These are phyloP conservation scores for Toxostoma redivivum DNA, from an alignment of 2,113 vertebrate genomes.

Conservation along the genomic window DNA sequence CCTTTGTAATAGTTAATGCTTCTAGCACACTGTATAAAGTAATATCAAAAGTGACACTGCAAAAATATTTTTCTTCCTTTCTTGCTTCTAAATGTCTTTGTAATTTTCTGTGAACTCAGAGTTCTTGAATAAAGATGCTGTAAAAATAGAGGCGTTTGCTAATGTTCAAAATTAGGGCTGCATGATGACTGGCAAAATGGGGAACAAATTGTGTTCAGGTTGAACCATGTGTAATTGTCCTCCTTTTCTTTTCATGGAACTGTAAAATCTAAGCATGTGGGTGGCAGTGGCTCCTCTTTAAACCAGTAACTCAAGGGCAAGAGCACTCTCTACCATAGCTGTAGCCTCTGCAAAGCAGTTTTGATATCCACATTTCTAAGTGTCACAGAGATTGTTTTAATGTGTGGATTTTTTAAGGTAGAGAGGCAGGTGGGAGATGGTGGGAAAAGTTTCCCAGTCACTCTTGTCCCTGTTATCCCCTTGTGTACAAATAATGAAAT, in stretches of 20 bases:
- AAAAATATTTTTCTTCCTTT: background rate
- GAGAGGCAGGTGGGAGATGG: background rate
- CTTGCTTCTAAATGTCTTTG: background rate
- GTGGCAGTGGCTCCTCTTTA: background rate
- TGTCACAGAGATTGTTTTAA: background rate
- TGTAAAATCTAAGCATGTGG: background rate
- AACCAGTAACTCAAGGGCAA: background rate
- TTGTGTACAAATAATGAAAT: background rate
- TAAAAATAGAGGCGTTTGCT: background rate
- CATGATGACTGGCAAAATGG: background rate
- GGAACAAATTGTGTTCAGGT: background rate
- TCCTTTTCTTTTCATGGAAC: background rate
- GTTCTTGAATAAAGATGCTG: background rate
- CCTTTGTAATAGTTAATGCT: background rate
- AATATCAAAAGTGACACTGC: background rate
- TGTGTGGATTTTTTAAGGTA: background rate
- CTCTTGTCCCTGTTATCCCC: background rate
- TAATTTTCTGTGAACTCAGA: background rate
- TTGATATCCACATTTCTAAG: background rate
- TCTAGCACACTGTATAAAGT: background rate
- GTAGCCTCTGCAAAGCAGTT: background rate
- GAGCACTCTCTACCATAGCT: background rate
- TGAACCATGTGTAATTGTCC: background rate
- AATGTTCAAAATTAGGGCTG: background rate
- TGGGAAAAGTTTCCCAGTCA: background rate